Evolutionary conservation across 2,797 vertebrate genomes (phyloP).

Genomic region (Bovichtus variegatus): DNA sequence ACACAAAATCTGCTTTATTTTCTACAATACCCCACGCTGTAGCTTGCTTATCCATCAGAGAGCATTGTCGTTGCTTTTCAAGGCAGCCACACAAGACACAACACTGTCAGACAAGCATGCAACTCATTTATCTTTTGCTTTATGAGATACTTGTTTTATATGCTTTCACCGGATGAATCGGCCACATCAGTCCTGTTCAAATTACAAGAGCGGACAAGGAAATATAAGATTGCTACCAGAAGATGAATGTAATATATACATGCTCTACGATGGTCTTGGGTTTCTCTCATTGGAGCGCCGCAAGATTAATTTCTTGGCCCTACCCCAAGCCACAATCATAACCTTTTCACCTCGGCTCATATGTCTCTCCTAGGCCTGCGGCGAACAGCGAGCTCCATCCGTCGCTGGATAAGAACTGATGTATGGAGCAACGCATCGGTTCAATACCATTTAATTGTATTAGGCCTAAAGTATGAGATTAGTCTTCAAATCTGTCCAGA

Average conservation of each 20-base stretch:
- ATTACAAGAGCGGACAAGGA: slow-evolving; percentile 30
- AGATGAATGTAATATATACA: slow-evolving; percentile 27
- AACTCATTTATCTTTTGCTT: slow-evolving; percentile 27
- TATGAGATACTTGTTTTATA: slow-evolving; percentile 32
- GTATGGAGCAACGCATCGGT: slow-evolving; percentile 67
- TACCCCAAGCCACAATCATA: slow-evolving; percentile 52
- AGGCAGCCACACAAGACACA: slow-evolving; percentile 54
- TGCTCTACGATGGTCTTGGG: slow-evolving; percentile 11
- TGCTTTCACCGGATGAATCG: slow-evolving; percentile 10
- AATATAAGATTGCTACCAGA: slow-evolving; percentile 17
- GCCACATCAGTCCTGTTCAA: slow-evolving; percentile 16
- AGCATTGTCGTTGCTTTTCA: slow-evolving; percentile 37
- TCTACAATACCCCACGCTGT: not conserved
- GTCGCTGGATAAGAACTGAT: slow-evolving; percentile 64
- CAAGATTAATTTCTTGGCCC: slow-evolving; percentile 48
- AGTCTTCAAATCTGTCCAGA: slow-evolving; percentile 76
- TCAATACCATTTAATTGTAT: slow-evolving; percentile 83
- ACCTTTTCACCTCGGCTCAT: slow-evolving; percentile 71
- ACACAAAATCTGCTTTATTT: slow-evolving; percentile 4
- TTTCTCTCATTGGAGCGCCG: slow-evolving; percentile 6
- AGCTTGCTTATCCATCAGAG: slow-evolving; percentile 18
- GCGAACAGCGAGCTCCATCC: slow-evolving; percentile 47
- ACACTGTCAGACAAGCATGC: slow-evolving; percentile 10
- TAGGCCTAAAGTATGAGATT: slow-evolving; percentile 80
- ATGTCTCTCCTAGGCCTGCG: slow-evolving; percentile 50